These are phyloP conservation scores for Umimayanthus chanpuru DNA, from an alignment of 92 coral and sea anemone genomes.

Conservation along the genomic window DNA sequence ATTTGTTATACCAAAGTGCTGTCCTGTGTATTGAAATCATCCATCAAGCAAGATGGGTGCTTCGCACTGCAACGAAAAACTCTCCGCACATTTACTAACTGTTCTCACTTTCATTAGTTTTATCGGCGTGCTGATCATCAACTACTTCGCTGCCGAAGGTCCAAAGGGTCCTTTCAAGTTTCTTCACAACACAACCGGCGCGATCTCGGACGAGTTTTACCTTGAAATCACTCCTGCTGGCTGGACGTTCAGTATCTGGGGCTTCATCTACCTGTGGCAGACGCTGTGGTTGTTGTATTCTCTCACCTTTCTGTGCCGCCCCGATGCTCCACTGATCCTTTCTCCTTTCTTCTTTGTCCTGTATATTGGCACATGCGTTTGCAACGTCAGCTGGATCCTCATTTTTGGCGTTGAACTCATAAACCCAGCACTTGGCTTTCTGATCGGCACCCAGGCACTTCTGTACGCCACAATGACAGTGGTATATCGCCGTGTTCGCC, in stretches of 20 bases:
- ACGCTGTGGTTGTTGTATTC: constrained; percentile 77
- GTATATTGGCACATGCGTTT: constrained; percentile 62
- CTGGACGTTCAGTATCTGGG: constrained; percentile 88
- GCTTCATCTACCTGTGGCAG: constrained; percentile 80
- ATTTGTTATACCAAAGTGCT: no score
- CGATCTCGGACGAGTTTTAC: constrained; percentile 59
- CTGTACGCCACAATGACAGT: constrained; percentile 65
- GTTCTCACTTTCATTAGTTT: not conserved
- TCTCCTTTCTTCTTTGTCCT: constrained; percentile 70
- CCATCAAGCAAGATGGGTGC: not conserved
- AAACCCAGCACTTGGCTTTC: constrained; percentile 66
- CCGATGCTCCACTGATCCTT: constrained; percentile 61
- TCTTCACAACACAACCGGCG: constrained; percentile 60
- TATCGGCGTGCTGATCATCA: not conserved
- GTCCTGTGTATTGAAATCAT: no score
- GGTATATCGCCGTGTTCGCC: constrained; percentile 59
- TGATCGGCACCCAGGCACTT: constrained; percentile 55
- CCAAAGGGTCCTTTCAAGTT: constrained; percentile 30
- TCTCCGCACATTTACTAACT: not conserved
- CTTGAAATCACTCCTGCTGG: constrained; percentile 76
- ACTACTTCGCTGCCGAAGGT: constrained; percentile 27
- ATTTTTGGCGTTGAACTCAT: constrained; percentile 67
- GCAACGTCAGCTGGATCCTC: constrained; percentile 75
- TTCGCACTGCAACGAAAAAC: not conserved
- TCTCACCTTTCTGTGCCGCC: constrained; percentile 71